These are phyloP conservation scores for Pseudomyrmex cubaensis DNA, from an alignment of 1,140 invertebrate genomes.

Conservation along the genomic window DNA sequence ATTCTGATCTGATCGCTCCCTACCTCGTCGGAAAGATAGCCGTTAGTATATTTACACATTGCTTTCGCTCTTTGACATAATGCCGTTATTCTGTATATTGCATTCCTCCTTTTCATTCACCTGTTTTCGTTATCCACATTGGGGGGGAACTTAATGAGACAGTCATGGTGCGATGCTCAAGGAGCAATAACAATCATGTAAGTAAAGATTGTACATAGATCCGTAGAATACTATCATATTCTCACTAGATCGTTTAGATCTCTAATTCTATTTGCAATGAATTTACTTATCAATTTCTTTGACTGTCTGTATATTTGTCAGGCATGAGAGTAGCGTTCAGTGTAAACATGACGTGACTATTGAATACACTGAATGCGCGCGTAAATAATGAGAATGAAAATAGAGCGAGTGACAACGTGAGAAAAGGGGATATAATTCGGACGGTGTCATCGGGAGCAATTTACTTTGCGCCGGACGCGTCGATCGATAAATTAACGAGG, in stretches of 20 bases:
- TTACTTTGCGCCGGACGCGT: slow-evolving; percentile 63
- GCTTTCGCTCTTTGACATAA: slow-evolving; percentile 34
- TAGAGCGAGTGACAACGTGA: slow-evolving; percentile 20
- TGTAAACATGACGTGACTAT: slow-evolving; percentile 26
- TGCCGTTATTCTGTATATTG: slow-evolving; percentile 19
- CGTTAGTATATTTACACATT: slow-evolving; percentile 63
- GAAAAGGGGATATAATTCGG: slow-evolving; percentile 45
- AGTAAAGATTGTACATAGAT: too few relatives aligned
- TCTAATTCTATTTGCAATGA: background rate
- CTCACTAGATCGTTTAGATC: background rate
- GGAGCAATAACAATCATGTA: background rate
- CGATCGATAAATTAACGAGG: slow-evolving; percentile 75
- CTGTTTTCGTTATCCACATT: background rate
- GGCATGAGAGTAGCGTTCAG: background rate
- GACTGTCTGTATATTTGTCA: background rate
- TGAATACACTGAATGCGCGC: slow-evolving; percentile 5
- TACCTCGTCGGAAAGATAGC: slow-evolving; percentile 43
- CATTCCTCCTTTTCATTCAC: background rate
- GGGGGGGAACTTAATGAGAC: slow-evolving; percentile 31
- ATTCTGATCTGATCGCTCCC: slow-evolving; percentile 82
- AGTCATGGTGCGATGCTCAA: background rate
- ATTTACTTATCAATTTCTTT: background rate
- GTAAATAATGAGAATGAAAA: slow-evolving; percentile 41
- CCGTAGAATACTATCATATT: background rate
- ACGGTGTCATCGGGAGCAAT: slow-evolving; percentile 60